phyloP scores from a whole-genome alignment of 30 jellyfish, hydroid and myxozoan genomes.

The Pseudorhiza aurosa region DNA sequence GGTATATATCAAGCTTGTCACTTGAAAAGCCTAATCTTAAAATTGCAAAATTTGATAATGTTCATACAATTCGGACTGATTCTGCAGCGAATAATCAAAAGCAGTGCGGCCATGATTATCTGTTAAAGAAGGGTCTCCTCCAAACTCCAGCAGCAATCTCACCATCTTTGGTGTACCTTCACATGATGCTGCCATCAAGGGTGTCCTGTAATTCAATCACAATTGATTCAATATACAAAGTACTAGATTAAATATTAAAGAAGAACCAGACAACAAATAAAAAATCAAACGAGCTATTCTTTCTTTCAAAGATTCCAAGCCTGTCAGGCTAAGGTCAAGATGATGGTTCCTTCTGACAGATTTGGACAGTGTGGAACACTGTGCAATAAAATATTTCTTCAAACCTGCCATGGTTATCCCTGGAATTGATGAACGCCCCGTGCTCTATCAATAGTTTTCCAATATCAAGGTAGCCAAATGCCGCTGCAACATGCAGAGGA shows the following conservation, averaged over 20 bases:
- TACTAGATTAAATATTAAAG: neutral
- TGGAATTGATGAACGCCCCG: conserved; percentile 54
- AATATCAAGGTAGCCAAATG: conserved; percentile 54
- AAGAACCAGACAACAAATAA: too few species aligned
- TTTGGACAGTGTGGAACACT: too few species aligned
- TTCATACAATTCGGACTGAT: conserved; percentile 57
- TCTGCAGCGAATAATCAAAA: conserved; percentile 41
- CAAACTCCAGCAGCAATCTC: conserved; percentile 37
- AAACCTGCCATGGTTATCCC: conserved; percentile 59
- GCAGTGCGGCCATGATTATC: conserved; percentile 44
- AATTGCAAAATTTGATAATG: too few species aligned
- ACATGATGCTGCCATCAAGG: conserved; percentile 66
- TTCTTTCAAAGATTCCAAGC: too few species aligned
- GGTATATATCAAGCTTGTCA: too few species aligned
- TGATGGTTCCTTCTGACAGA: too few species aligned
- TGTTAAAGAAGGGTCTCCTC: conserved; percentile 38
- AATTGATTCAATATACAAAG: neutral
- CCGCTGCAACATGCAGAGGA: conserved; percentile 70
- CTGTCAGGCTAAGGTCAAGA: too few species aligned
- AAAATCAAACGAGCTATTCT: too few species aligned
- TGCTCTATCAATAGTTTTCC: conserved; percentile 42
- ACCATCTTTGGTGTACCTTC: conserved; percentile 72
- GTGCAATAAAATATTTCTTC: too few species aligned
- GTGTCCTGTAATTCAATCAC: conserved; percentile 41
- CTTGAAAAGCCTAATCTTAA: too few species aligned